Evolutionary conservation across 2,888 invertebrate species (phyloP).

Genomic region (Taenaris catops): DNA sequence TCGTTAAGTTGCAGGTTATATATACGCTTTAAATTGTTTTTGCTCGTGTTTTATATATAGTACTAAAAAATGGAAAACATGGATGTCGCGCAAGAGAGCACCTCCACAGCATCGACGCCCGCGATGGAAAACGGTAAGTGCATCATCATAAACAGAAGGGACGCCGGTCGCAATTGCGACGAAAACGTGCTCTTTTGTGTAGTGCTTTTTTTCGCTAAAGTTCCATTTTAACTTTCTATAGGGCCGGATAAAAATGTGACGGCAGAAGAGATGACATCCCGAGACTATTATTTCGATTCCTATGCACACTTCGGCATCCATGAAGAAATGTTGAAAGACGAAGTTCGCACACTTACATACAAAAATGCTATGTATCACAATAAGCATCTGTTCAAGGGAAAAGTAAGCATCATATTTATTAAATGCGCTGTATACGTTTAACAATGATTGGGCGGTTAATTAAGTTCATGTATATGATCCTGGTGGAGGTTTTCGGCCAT

Average conservation of each 20-base stretch:
- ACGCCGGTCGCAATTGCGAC: conserved; percentile 37
- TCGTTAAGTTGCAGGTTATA: conserved; percentile 58
- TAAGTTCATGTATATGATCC: no score
- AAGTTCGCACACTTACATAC: conserved; percentile 98
- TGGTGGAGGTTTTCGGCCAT: no score
- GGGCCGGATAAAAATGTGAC: conserved; percentile 79
- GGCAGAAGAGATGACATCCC: conserved; percentile 98
- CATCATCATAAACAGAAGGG: conserved; percentile 21
- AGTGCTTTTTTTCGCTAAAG: conserved; percentile 26
- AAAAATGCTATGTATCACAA: conserved; percentile 99
- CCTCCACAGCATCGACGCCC: conserved; percentile 61
- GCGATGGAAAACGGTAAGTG: conserved; percentile 68
- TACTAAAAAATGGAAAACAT: conserved; percentile 67
- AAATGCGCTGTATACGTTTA: no score
- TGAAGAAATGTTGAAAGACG: conserved; percentile 99
- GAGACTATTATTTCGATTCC: conserved; percentile 99
- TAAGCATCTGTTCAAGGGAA: conserved; percentile 96
- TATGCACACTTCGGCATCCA: conserved; percentile 99
- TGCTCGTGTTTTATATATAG: conserved; percentile 11
- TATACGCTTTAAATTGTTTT: conserved; percentile 41
- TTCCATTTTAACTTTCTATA: conserved; percentile 29
- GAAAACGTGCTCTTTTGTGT: conserved; percentile 61
- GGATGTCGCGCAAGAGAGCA: conserved; percentile 70
- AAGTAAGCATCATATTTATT: no score
- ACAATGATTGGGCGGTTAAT: no score